phyloP scores from a whole-genome alignment of 2,888 invertebrate genomes.

The Portevinia maculata region DNA sequence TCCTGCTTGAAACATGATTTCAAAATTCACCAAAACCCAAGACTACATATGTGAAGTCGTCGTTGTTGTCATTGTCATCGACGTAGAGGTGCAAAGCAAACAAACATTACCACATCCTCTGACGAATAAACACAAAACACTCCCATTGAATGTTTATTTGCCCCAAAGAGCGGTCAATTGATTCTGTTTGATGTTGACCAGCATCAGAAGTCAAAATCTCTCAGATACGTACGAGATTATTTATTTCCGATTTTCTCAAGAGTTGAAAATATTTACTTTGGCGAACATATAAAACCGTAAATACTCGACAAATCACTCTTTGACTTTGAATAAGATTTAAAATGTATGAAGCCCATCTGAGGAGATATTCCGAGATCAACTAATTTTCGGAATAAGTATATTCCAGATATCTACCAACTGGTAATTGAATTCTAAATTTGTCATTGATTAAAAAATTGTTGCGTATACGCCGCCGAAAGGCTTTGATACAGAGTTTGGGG shows the following conservation, averaged over 20 bases:
- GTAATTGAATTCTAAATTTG: slow-evolving; percentile 18
- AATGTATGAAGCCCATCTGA: slow-evolving; percentile 1
- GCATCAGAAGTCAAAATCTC: neutral
- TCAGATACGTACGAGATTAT: neutral
- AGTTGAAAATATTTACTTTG: slow-evolving; percentile 47
- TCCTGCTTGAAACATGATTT: slow-evolving; percentile 31
- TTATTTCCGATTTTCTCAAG: slow-evolving; percentile 3
- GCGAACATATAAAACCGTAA: slow-evolving; percentile 25
- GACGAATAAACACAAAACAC: slow-evolving; percentile 6
- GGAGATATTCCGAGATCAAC: neutral
- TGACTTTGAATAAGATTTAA: neutral
- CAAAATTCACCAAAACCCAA: slow-evolving; percentile 15
- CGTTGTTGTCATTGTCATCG: neutral
- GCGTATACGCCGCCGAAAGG: slow-evolving; percentile 21
- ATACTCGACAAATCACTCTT: slow-evolving; percentile 15
- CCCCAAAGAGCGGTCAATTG: neutral
- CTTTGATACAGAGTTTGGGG: neutral
- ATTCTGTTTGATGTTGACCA: slow-evolving; percentile 35
- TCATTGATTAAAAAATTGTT: slow-evolving; percentile 7
- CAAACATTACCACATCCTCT: slow-evolving; percentile 17
- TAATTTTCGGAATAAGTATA: slow-evolving; percentile 12
- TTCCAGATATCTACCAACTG: slow-evolving; percentile 21
- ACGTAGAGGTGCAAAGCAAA: slow-evolving; percentile 1
- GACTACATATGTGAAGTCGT: slow-evolving; percentile 20
- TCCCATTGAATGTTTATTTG: neutral